Evolutionary conservation across 1,140 invertebrate genomes (phyloP), one percentile per base, ranked within the genome.

Genomic region (Ostrea denselamellosa): DNA sequence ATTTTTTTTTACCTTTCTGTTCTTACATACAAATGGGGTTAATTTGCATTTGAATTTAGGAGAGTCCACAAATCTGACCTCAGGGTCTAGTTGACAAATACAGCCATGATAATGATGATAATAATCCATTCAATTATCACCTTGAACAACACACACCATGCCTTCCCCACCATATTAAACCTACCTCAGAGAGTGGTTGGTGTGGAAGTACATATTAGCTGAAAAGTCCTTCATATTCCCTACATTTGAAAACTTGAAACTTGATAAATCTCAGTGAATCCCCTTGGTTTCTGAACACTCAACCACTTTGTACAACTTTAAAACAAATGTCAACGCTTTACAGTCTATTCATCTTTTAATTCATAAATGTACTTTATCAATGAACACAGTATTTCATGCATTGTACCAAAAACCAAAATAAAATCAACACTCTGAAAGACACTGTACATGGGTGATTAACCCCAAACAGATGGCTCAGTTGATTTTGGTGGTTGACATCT

Each of bases 191-290:
- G 25, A 28, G 68, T 25, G 68, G 28, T 8, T 77, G 68, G 51
- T 14, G 82, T 83, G 44, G 22, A 83, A 83, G 22, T 83, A 83
- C 82, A 83, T 83, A 54, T 83, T 83, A 12, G 34, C 82, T 17
- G 82, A 83, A 53, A 83, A 22, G 22, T 83, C 82, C 82, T 54
- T 83, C 82, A 83, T 83, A 17, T 83, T 83, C 68, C 3, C 12
- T 28, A 44, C 17, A 14, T 19, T 62, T 62, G n/a, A n/a, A n/a
- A n/a, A n/a, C n/a, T 62, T 17, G 28, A 34, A 77, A 68, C 65
- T 68, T 25, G 22, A 8, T 44, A 77, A 77, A 34, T 34, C 25
- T 77, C 28, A n/a, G 25, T 25, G 28, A 28, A 28, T 34, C 68
- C 10, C 28, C 25, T 28, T 34, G 14, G 22, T 12, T 12, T 71